A percentile compares a stretch with the other conserved stretches of the same genome.
Conservation (phyloP, 1,140 invertebrate genomes). For the Camponotus vicinus region DNA sequence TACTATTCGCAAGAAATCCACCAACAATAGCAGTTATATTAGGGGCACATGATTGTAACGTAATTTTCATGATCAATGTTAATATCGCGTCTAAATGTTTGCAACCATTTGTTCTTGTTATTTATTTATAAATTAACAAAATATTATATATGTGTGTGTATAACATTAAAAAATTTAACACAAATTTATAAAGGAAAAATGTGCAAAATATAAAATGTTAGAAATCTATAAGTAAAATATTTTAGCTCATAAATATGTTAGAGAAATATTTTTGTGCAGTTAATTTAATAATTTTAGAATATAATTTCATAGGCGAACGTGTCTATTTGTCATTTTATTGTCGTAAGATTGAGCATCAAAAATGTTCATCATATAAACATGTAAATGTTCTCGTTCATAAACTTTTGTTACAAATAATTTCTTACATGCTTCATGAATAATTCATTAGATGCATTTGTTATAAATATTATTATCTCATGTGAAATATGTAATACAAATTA, state of each 20-base stretch:
- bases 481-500: conserved; percentile 28
- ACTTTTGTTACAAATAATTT: not conserved
- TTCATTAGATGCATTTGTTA: conserved; percentile 7
- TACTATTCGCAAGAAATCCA: conserved; percentile 2
- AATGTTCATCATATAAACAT: conserved; percentile 35
- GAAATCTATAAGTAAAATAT: not conserved
- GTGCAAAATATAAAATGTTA: not conserved
- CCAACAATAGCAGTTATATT: not conserved
- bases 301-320: not conserved
- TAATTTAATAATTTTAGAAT: not conserved
- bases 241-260: not conserved
- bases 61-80: conserved; percentile 11
- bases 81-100: not conserved
- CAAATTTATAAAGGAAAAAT: not conserved
- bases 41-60: not conserved
- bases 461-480: not conserved
- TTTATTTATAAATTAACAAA: not conserved
- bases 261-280: not conserved
- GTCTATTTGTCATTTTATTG: not conserved
- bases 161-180: not conserved
- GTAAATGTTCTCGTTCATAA: not conserved
- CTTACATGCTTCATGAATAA: not conserved
- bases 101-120: too few relatives aligned
- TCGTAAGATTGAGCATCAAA: not conserved
- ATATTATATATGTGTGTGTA: not conserved